Base-by-base conservation (phyloP, 2,113 vertebrate species). In the Oryzias woworae region DNA sequence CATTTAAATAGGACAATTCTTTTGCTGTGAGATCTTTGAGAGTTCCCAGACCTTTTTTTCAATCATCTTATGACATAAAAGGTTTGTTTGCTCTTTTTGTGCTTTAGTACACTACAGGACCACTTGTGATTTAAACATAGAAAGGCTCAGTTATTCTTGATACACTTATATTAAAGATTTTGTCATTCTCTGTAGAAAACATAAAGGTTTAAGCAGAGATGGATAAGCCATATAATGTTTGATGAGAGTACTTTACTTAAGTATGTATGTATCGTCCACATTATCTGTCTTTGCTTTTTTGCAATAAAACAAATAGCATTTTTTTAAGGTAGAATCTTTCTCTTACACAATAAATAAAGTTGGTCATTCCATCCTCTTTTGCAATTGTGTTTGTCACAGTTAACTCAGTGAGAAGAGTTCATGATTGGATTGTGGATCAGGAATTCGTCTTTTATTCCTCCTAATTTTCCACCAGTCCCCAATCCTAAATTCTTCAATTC, bases 311-410 rank as follows among this genome's bases (percentile, higher is more conserved):
- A 15, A 52, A 7, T 28, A 56, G 26, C 3, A 17, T 20, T 58
- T 51, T 1, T 53, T 42, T 60, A 1, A 0, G 7, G 8, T 42
- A 31, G 62, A 59, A 56, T 16, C 17, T 58, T 20, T 55, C 28
- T 43, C 42, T 51, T 28, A 17, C 31, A 36, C 20, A 45, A 0
- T 3, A 62, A 62, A 65, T 73, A 36, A 69, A 50, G 47, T 4
- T 0, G 5, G 50, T 46, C 4, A 13, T 41, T 63, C 48, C 14
- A 45, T 59, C 24, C 12, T 45, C 36, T 22, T 55, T 20, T 20
- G 20, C 61, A 43, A 50, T 58, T 59, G 16, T 23, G 42, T 75
- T 78, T 69, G 61, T 58, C 59, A 63, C 20, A 58, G 3, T 52
- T 58, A 75, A 66, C 58, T 69, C 42, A 69, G 48, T 53, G 53